These are phyloP conservation scores for Dryas iulia DNA, from an alignment of 1,140 invertebrate species.

Conservation along the genomic window DNA sequence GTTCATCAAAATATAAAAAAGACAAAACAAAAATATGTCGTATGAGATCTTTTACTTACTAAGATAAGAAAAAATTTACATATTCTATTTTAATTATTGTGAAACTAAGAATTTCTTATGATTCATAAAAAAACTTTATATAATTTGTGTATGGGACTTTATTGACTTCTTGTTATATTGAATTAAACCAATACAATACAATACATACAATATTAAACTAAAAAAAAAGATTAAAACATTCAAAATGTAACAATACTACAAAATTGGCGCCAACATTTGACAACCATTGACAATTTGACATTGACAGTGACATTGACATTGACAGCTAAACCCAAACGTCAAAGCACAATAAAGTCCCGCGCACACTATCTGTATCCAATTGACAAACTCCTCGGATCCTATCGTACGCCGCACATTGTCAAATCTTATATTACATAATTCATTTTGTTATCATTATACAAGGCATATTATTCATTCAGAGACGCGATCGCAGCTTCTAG, in stretches of 20 bases:
- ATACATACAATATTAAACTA: neutral
- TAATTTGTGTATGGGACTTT: constrained; percentile 53
- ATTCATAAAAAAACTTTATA: constrained; percentile 64
- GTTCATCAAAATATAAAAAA: constrained; percentile 80
- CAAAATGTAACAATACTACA: neutral
- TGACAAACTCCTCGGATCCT: constrained; percentile 66
- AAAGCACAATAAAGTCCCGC: constrained; percentile 44
- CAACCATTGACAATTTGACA: neutral
- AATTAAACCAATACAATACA: neutral
- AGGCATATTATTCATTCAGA: constrained; percentile 67
- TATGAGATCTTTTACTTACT: constrained; percentile 80
- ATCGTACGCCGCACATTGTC: constrained; percentile 65
- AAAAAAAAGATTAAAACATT: constrained; percentile 1
- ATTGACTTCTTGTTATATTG: constrained; percentile 19
- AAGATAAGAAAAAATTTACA: constrained; percentile 79
- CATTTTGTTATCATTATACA: constrained; percentile 77
- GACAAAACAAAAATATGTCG: constrained; percentile 80
- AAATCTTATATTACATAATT: constrained; percentile 77
- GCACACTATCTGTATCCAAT: constrained; percentile 56
- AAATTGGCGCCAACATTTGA: neutral
- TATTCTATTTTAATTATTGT: constrained; percentile 70
- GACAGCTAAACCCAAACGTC: neutral
- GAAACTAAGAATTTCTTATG: constrained; percentile 75
- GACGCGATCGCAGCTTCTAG: constrained; percentile 42
- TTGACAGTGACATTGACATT: constrained; percentile 1